Evolutionary conservation across 2,888 invertebrate genomes (phyloP), one percentile per base, ranked within the genome.

Genomic region (Spisula subtruncata): DNA sequence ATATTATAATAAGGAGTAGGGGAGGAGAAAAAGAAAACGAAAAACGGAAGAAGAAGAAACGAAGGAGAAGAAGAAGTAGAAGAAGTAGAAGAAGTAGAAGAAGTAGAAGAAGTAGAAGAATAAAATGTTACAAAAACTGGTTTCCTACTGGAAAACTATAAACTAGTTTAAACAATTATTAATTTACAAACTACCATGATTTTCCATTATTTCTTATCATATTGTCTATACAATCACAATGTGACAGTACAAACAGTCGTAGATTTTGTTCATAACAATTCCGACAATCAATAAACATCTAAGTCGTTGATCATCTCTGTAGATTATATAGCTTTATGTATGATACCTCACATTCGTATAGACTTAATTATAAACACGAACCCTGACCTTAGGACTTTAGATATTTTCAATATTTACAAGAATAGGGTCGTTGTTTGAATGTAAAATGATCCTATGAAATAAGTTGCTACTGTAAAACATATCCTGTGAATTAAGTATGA

Each of bases 281-380:
- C 10, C 32, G 35, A 75, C 75, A 75, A 75, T 75, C 75, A 75
- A 75, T 75, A 75, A 75, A 75, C 12, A 75, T 75, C 75, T 75
- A 32, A 75, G 75, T 35, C 75, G 29, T 75, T 5, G 75, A 75
- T 75, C 75, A 75, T 75, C 75, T 35, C 2, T 14, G 18, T 16
- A 35, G 75, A 75, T 75, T 75, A 32, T 14, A 32, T 1, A 14
- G 35, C 14, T 32, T 35, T 75, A 75, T 32, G n/a, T 18, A 18
- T 75, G 75, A 75, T 75, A 75, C 35, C 1, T 12, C 12, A 18
- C 25, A 18, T 32, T 32, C 35, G 18, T 75, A 75, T 20, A 75
- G 32, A 75, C 75, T 75, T 75, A 18, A 75, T 75, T 75, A 32
- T 14, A 75, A 18, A 75, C 32, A 75, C 32, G 35, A 75, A 75